Evolutionary conservation across 2,888 invertebrate species (phyloP).

Genomic region (Galerucella nymphaeae): DNA sequence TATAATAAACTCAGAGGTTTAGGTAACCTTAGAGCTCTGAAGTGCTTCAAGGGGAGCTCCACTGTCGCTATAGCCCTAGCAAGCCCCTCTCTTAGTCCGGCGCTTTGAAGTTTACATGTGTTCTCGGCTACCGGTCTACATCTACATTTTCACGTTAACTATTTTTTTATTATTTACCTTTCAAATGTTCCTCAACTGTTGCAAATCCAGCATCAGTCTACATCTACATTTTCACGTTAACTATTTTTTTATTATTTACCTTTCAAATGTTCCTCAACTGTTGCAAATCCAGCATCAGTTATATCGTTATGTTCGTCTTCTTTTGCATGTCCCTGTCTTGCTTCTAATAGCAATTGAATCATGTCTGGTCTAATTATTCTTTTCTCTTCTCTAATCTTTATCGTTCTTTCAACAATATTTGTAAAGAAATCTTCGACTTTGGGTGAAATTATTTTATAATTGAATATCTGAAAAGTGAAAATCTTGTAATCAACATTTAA

Average conservation of each 20-base stretch:
- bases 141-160: no score
- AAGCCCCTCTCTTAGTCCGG: no score
- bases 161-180: conserved; percentile 34
- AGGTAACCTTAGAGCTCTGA: no score
- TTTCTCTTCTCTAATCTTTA: conserved; percentile 48
- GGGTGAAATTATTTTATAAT: conserved; percentile 20
- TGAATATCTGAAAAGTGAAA: conserved; percentile 31
- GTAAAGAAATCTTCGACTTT: conserved; percentile 45
- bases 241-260: not conserved
- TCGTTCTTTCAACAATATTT: conserved; percentile 44
- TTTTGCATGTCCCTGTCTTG: conserved; percentile 61
- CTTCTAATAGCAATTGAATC: conserved; percentile 69
- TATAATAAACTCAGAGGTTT: no score
- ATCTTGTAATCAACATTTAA: not conserved
- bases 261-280: conserved; percentile 55
- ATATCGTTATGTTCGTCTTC: no score
- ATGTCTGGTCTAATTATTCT: conserved; percentile 58
- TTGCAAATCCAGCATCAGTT: conserved; percentile 48
- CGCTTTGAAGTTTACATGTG: no score
- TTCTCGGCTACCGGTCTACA: no score
- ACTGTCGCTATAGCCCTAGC: no score
- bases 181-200: conserved; percentile 55
- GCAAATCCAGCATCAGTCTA: conserved; percentile 51
- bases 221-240: no score
- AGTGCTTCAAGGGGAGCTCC: no score